A percentile compares a stretch with the other conserved stretches of the same genome.
phyloP scores from a whole-genome alignment of 2,888 invertebrate species.

The Cybosia mesomella region DNA sequence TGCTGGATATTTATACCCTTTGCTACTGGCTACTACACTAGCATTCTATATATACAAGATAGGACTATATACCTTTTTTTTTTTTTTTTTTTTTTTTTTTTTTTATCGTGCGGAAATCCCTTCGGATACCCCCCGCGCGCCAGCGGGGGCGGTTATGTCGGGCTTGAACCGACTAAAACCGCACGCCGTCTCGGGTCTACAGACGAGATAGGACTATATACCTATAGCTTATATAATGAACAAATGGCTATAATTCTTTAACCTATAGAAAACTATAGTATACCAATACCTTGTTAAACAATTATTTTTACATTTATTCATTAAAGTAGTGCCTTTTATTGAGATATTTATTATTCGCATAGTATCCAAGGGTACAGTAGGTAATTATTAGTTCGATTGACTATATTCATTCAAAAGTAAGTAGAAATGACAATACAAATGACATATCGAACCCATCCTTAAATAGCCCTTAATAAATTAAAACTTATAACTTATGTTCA shows the following conservation, averaged over 20 bases:
- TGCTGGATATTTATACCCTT: neutral
- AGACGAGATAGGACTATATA: too few species aligned
- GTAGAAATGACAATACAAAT: neutral
- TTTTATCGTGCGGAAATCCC: too few species aligned
- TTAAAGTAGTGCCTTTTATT: neutral
- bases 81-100: too few species aligned
- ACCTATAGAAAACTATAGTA: neutral
- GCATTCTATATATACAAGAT: too few species aligned
- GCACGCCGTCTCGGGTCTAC: too few species aligned
- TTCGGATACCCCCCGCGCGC: too few species aligned
- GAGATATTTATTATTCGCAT: neutral
- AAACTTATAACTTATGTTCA: too few species aligned
- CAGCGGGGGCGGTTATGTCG: too few species aligned
- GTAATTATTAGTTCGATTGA: conserved; percentile 1
- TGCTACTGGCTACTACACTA: neutral
- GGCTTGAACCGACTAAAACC: too few species aligned
- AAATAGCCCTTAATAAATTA: neutral
- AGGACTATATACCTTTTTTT: too few species aligned
- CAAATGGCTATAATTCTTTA: neutral
- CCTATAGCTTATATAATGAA: too few species aligned
- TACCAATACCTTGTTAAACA: neutral
- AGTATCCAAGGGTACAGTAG: neutral
- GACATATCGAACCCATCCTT: neutral
- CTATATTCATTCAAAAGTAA: conserved; percentile 1
- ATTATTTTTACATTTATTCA: neutral